A percentile compares a stretch with the other conserved stretches of the same genome.
These are phyloP conservation scores for Chroicocephalus ridibundus DNA, from an alignment of 2,113 vertebrate species.

Conservation along the genomic window DNA sequence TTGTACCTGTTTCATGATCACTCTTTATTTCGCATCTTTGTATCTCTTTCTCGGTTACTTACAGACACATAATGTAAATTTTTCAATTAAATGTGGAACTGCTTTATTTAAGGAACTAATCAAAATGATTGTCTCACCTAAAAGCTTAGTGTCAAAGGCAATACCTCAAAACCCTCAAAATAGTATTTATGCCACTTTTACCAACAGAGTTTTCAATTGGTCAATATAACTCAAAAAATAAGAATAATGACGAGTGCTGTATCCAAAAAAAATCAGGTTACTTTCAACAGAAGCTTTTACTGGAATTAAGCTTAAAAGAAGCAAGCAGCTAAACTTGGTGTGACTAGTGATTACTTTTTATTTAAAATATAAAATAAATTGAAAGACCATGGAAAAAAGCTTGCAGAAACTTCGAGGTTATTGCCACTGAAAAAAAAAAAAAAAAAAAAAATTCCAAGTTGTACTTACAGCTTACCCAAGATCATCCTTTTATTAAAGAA, in stretches of 20 bases:
- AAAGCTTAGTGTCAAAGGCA: neutral
- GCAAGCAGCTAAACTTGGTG: neutral
- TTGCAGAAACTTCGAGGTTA: neutral
- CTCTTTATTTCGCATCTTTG: neutral
- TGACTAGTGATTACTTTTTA: neutral
- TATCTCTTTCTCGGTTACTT: neutral
- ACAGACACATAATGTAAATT: neutral
- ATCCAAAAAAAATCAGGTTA: neutral
- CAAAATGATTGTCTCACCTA: neutral
- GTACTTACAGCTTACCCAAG: neutral
- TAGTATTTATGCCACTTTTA: neutral
- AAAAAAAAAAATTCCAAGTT: neutral
- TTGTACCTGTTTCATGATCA: neutral
- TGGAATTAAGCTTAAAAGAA: neutral
- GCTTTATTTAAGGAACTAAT: neutral
- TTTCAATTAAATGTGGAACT: neutral
- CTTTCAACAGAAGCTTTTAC: neutral
- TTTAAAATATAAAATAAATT: neutral
- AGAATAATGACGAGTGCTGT: neutral
- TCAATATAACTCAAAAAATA: neutral
- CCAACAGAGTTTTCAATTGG: neutral
- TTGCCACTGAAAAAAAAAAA: neutral
- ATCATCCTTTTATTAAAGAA: neutral
- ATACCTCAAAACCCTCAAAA: neutral
- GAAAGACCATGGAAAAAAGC: neutral